Percentiles rank a stretch among this genome's conserved stretches.
Conservation (phyloP, 2,113 vertebrate genomes). For the Vulpes vulpes region DNA sequence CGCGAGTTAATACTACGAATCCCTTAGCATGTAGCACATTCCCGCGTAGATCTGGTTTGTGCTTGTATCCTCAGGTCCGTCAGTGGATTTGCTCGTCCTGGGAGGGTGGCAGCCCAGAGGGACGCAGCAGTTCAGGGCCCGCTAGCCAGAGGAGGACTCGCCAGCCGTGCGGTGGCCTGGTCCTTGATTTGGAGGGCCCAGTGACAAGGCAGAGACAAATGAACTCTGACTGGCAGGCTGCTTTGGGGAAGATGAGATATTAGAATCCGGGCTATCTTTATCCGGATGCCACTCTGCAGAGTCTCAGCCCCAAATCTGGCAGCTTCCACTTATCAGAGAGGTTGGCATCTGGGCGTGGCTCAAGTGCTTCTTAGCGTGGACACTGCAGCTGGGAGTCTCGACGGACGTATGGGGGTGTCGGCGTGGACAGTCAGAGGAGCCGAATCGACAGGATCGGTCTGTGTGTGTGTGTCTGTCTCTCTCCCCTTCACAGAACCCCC, state of each 20-base stretch:
- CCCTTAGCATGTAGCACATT: neutral
- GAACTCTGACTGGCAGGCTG: neutral
- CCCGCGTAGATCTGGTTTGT: neutral
- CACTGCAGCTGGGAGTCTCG: neutral
- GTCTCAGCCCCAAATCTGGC: neutral
- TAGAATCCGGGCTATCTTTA: neutral
- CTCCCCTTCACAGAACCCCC: neutral
- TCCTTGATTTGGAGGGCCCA: neutral
- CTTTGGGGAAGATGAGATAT: neutral
- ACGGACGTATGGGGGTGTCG: neutral
- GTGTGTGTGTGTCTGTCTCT: neutral
- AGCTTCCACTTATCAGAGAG: neutral
- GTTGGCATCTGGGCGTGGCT: neutral
- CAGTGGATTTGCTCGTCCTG: neutral
- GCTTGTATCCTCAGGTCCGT: neutral
- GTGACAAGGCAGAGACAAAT: neutral
- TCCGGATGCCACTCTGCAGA: neutral
- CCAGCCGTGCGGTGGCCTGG: neutral
- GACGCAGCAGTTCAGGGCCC: neutral
- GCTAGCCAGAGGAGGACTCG: neutral
- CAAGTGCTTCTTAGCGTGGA: neutral
- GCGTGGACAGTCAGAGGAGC: neutral
- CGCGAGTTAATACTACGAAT: neutral
- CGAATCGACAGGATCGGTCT: neutral
- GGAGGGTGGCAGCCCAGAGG: neutral